A percentile compares a stretch with the other conserved stretches of the same genome.
These are phyloP conservation scores for Araneus ventricosus DNA, from an alignment of 1,140 invertebrate species.

Conservation along the genomic window DNA sequence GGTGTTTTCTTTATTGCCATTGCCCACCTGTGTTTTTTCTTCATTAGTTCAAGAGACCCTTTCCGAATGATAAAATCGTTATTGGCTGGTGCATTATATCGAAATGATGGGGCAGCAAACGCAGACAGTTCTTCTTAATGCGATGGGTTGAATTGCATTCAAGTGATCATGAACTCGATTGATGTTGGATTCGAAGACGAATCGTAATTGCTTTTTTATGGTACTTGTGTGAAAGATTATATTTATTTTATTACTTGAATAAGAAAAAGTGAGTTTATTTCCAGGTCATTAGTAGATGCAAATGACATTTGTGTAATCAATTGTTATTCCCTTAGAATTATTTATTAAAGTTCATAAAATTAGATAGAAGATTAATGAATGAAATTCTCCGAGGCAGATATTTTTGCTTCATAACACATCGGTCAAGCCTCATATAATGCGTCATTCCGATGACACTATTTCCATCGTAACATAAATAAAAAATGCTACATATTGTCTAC, in stretches of 20 bases:
- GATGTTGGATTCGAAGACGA: background rate
- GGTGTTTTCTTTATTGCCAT: background rate
- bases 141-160: background rate
- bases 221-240: background rate
- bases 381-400: no score
- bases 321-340: background rate
- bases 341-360: no score
- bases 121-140: background rate
- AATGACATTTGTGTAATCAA: background rate
- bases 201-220: conserved; percentile 25
- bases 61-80: conserved; percentile 30
- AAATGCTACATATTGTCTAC: no score
- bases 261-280: background rate
- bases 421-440: no score
- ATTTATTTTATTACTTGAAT: background rate
- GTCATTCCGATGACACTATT: no score
- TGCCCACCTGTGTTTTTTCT: conserved; percentile 32
- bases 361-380: no score
- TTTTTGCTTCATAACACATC: no score
- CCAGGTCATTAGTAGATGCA: background rate
- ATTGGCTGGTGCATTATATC: conserved; percentile 7
- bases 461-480: no score
- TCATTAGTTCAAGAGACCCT: background rate
- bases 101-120: background rate
- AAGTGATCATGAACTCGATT: background rate